Evolutionary conservation across 2,113 vertebrate genomes (phyloP).

Genomic region (Colinus virginianus): DNA sequence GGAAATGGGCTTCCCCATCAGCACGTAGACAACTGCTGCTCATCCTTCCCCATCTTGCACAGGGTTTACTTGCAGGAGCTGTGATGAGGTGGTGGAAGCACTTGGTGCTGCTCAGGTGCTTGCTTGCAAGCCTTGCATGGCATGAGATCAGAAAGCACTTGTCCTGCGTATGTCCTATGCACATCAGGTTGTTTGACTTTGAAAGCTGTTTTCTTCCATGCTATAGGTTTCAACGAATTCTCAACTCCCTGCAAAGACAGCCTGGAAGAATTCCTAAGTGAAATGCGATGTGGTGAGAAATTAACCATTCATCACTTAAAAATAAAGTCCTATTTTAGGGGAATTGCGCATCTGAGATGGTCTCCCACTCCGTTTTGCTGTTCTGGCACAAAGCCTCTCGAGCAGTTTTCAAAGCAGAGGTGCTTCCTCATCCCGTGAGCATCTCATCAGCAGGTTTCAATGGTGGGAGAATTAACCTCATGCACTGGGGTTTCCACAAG

Average conservation of each 20-base stretch:
- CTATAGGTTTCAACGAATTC: not conserved
- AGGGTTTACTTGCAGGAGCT: not conserved
- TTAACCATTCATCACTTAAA: not conserved
- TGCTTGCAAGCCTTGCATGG: not conserved
- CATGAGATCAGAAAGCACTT: not conserved
- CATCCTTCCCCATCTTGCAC: not conserved
- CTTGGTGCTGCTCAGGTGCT: not conserved
- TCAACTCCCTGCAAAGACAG: not conserved
- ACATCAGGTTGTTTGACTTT: not conserved
- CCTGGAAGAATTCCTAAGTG: not conserved
- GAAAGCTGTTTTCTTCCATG: not conserved
- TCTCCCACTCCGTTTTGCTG: not conserved
- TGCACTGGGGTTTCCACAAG: rapidly evolving
- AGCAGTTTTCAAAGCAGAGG: rapidly evolving
- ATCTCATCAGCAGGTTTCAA: not conserved
- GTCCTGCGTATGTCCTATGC: not conserved
- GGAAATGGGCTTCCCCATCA: not conserved
- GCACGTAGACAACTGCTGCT: too few relatives aligned
- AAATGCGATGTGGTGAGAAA: not conserved
- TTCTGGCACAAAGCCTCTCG: not conserved
- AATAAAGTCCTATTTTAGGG: not conserved
- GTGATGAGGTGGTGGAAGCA: not conserved
- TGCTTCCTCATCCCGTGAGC: not conserved
- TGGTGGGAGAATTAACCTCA: not conserved
- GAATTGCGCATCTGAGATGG: not conserved